These are phyloP conservation scores for Ceratosolen solmsi DNA, from an alignment of 1,140 invertebrate species.

Conservation along the genomic window DNA sequence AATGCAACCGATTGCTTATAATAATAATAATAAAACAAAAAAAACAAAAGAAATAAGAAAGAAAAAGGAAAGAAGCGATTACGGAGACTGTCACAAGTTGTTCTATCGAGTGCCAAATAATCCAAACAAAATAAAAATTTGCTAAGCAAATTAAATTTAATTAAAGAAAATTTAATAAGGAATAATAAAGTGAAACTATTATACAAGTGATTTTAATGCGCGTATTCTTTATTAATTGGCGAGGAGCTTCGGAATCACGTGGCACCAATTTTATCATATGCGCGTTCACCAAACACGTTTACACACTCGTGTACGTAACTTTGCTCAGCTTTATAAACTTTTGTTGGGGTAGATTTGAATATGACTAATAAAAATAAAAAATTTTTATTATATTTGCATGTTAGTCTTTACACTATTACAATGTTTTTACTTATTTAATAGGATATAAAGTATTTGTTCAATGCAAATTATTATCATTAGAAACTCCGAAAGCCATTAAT, in stretches of 20 bases:
- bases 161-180: too few relatives aligned
- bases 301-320: conserved; percentile 11
- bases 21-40: background rate
- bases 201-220: background rate
- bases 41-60: background rate
- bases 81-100: conserved; percentile 37
- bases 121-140: conserved; percentile 1
- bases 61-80: background rate
- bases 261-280: conserved; percentile 18
- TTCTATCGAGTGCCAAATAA: conserved; percentile 51
- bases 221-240: conserved; percentile 7
- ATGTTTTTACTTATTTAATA: conserved; percentile 21
- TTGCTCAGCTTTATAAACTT: conserved; percentile 33
- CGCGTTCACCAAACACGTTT: conserved; percentile 1
- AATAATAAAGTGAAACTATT: background rate
- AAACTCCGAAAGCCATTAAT: conserved; percentile 16
- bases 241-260: conserved; percentile 8
- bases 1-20: background rate
- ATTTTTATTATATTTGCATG: background rate
- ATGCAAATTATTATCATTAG: conserved; percentile 21
- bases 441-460: conserved; percentile 18
- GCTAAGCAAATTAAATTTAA: too few relatives aligned
- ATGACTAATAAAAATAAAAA: conserved; percentile 15
- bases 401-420: background rate
- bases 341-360: conserved; percentile 38